These are phyloP conservation scores for Notiomystis cincta DNA, from an alignment of 2,113 vertebrate genomes.

Conservation along the genomic window DNA sequence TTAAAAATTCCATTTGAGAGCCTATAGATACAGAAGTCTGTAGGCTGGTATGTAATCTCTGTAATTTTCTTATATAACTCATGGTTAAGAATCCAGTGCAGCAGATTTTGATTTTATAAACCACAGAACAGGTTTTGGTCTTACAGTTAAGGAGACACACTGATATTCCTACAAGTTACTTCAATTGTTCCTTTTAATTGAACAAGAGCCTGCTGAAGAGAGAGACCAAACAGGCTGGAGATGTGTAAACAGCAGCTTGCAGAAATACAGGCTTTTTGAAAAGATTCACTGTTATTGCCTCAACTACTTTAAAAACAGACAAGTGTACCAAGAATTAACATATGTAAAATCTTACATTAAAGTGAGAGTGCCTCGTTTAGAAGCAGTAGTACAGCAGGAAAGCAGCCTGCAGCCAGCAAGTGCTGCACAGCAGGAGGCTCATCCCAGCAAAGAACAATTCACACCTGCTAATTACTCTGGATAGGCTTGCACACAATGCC, in stretches of 20 bases:
- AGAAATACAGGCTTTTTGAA: background rate
- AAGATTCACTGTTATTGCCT: constrained; percentile 9
- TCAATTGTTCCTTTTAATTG: background rate
- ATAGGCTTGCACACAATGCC: background rate
- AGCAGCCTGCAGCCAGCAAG: constrained; percentile 8
- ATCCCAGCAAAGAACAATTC: constrained; percentile 37
- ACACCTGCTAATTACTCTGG: constrained; percentile 57
- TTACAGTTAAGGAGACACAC: background rate
- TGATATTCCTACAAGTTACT: background rate
- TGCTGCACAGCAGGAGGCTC: background rate
- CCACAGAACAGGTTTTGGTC: background rate
- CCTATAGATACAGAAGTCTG: background rate
- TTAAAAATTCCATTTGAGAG: background rate
- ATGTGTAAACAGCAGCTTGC: background rate
- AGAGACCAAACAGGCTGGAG: background rate
- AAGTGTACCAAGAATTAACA: background rate
- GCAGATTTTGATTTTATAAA: background rate
- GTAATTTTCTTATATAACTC: background rate
- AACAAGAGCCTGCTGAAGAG: background rate
- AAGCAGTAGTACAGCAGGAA: background rate
- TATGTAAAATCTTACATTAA: background rate
- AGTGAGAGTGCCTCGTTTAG: constrained; percentile 1
- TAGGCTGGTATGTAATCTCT: background rate
- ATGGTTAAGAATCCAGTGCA: background rate
- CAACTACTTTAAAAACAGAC: background rate